Evolutionary conservation across 2,888 invertebrate species (phyloP).

Genomic region (Carterocephalus palaemon): DNA sequence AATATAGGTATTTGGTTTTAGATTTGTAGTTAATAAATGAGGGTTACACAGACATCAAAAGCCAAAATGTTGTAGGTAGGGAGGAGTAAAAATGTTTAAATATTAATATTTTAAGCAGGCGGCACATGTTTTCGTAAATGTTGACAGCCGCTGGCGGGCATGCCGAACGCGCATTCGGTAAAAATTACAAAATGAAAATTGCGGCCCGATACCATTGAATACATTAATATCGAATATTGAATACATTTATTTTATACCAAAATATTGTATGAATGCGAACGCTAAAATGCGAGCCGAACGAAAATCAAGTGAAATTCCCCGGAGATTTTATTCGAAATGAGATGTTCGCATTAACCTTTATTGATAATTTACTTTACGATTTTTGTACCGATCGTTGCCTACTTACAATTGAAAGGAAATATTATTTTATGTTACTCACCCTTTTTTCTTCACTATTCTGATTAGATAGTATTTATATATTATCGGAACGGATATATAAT

Average conservation of each 20-base stretch:
- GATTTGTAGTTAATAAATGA: too few relatives aligned
- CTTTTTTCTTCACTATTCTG: not conserved
- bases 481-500: not conserved
- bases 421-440: not conserved
- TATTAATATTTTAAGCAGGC: conserved; percentile 5
- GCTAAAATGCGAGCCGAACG: conserved; percentile 58
- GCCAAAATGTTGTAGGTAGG: too few relatives aligned
- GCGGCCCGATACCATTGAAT: conserved; percentile 74
- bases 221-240: conserved; percentile 79
- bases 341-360: conserved; percentile 52
- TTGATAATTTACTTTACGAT: conserved; percentile 44
- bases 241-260: conserved; percentile 70
- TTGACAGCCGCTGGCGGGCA: conserved; percentile 46
- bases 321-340: conserved; percentile 61
- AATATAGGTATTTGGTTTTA: too few relatives aligned
- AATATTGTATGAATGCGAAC: conserved; percentile 66
- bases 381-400: conserved; percentile 16
- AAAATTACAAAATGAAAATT: conserved; percentile 80
- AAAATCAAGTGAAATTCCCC: conserved; percentile 58
- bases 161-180: conserved; percentile 66
- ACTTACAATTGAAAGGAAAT: conserved; percentile 12
- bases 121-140: conserved; percentile 28
- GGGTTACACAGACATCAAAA: too few relatives aligned
- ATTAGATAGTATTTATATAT: too few relatives aligned
- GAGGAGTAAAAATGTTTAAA: not conserved